Percentiles rank a stretch among this genome's conserved stretches.
Evolutionary conservation across 2,113 vertebrate species (phyloP).

Genomic region (Lathamus discolor): DNA sequence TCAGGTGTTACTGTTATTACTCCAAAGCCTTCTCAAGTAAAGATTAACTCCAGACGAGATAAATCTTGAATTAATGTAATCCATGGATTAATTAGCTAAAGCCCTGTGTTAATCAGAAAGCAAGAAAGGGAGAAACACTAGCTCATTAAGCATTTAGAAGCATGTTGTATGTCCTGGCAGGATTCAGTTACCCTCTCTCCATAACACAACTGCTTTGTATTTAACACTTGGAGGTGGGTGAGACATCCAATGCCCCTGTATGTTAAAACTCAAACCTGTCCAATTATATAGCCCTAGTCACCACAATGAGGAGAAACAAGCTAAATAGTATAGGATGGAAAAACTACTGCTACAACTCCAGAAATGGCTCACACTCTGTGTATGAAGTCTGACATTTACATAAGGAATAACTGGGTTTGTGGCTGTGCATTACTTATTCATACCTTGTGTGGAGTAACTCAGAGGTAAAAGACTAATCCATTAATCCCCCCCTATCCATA

Average conservation of each 20-base stretch:
- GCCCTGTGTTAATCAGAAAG: constrained; percentile 52
- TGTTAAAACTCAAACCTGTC: neutral
- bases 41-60: constrained; percentile 57
- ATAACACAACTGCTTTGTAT: constrained; percentile 58
- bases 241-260: neutral
- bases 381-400: constrained; percentile 15
- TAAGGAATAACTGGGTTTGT: neutral
- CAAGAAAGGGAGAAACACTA: constrained; percentile 61
- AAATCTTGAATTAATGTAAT: constrained; percentile 59
- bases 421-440: constrained; percentile 28
- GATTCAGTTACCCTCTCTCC: constrained; percentile 57
- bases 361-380: neutral
- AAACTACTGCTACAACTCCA: neutral
- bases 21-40: neutral
- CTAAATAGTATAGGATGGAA: neutral
- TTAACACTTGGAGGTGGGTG: constrained; percentile 38
- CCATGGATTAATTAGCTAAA: constrained; percentile 67
- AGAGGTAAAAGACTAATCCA: constrained; percentile 10
- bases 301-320: neutral
- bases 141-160: constrained; percentile 63
- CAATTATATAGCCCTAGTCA: neutral
- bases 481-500: neutral
- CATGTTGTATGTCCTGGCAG: constrained; percentile 36
- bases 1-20: neutral
- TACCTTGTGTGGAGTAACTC: neutral